Evolutionary conservation across 2,113 vertebrate species (phyloP).

Genomic region (Phyllostomus hastatus): DNA sequence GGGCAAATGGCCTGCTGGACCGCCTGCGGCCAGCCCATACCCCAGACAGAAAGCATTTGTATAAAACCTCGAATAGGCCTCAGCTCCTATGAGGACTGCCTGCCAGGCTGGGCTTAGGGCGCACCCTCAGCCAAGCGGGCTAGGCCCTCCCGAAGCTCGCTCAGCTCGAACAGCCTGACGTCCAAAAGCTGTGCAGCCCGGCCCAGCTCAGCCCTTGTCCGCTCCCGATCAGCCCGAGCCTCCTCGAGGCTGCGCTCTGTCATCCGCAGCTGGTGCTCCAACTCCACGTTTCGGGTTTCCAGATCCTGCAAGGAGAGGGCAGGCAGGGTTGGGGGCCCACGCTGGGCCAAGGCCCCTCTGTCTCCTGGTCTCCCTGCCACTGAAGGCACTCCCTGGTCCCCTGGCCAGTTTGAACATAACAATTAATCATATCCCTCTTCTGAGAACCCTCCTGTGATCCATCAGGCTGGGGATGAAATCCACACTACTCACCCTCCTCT

Average conservation of each 20-base stretch:
- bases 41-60: not conserved
- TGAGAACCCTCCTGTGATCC: not conserved
- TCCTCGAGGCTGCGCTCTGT: slow-evolving; percentile 88
- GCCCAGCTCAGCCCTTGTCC: slow-evolving; percentile 87
- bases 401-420: not conserved
- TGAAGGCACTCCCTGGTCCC: not conserved
- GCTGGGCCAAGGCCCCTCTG: too few species aligned
- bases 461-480: not conserved
- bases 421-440: not conserved
- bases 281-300: slow-evolving; percentile 88
- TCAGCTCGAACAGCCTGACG: slow-evolving; percentile 95
- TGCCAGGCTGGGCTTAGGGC: slow-evolving; percentile 54
- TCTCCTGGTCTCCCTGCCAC: not conserved
- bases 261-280: slow-evolving; percentile 88
- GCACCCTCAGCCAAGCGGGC: slow-evolving; percentile 90
- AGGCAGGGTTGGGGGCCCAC: not conserved
- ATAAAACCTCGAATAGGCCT: not conserved
- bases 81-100: not conserved
- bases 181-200: slow-evolving; percentile 92
- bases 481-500: not conserved
- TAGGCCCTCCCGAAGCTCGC: slow-evolving; percentile 92
- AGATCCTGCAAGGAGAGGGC: slow-evolving; percentile 82
- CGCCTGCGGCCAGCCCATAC: not conserved
- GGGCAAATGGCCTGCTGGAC: not conserved
- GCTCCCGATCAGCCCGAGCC: slow-evolving; percentile 88